These are phyloP conservation scores for Mycalesis mineus DNA, from an alignment of 2,888 invertebrate species.

Conservation along the genomic window DNA sequence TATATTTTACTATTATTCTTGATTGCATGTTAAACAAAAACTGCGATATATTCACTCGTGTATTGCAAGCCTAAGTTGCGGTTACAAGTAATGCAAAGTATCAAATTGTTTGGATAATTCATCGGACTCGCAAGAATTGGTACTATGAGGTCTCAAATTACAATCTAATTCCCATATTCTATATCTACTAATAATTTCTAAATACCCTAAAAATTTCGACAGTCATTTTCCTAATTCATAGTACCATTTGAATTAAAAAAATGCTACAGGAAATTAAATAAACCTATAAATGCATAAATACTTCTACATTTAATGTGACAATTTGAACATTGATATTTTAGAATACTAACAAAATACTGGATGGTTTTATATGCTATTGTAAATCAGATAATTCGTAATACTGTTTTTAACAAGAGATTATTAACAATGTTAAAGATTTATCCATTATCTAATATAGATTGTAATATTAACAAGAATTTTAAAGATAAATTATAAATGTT, in stretches of 20 bases:
- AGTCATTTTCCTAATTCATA: not conserved
- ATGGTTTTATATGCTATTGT: not conserved
- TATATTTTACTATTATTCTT: too few relatives aligned
- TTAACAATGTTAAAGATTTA: not conserved
- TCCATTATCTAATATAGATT: not conserved
- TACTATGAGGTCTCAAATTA: not conserved
- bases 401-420: conserved; percentile 1
- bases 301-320: not conserved
- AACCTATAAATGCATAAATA: conserved; percentile 13
- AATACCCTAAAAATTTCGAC: conserved; percentile 1
- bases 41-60: not conserved
- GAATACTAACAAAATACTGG: conserved; percentile 11
- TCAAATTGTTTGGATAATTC: not conserved
- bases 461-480: not conserved
- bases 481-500: too few relatives aligned
- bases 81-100: not conserved
- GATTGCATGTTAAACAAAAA: too few relatives aligned
- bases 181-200: not conserved
- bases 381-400: conserved; percentile 4
- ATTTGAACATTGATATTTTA: conserved; percentile 1
- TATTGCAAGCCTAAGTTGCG: not conserved
- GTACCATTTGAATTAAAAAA: not conserved
- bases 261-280: not conserved
- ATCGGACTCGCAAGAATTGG: not conserved
- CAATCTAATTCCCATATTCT: not conserved